Conservation (phyloP, 1,140 invertebrate genomes). For the Pseudomyrmex cubaensis region DNA sequence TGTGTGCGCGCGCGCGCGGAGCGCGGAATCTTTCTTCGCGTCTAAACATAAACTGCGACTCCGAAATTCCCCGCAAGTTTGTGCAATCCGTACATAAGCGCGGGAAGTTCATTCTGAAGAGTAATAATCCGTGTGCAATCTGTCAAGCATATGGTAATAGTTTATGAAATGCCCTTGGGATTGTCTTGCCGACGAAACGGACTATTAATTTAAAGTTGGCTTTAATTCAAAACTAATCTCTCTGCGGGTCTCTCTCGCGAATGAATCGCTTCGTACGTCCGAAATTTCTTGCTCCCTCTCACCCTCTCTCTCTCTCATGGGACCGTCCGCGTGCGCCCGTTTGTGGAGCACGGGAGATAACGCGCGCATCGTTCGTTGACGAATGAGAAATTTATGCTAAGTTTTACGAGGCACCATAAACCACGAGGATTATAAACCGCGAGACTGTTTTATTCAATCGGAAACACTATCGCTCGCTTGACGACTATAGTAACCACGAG, state of each 20-base stretch:
- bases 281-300: conserved; percentile 2
- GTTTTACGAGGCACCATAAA: conserved; percentile 34
- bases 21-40: conserved; percentile 21
- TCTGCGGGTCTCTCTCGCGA: background rate
- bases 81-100: conserved; percentile 1
- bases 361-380: background rate
- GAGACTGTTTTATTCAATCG: background rate
- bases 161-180: conserved; percentile 41
- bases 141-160: conserved; percentile 26
- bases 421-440: background rate
- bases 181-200: conserved; percentile 37
- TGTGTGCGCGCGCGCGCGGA: too few relatives aligned
- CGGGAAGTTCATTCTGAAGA: conserved; percentile 13
- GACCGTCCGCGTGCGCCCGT: too few relatives aligned
- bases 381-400: background rate
- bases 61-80: conserved; percentile 25
- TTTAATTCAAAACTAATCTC: conserved; percentile 64
- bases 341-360: background rate
- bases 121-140: conserved; percentile 21
- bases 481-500: background rate
- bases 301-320: background rate
- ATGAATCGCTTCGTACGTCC: conserved; percentile 35
- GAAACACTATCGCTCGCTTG: background rate
- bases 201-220: conserved; percentile 61
- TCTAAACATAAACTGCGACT: conserved; percentile 44